Conservation (phyloP, 1,140 invertebrate genomes). For the Bombus consobrinus region DNA sequence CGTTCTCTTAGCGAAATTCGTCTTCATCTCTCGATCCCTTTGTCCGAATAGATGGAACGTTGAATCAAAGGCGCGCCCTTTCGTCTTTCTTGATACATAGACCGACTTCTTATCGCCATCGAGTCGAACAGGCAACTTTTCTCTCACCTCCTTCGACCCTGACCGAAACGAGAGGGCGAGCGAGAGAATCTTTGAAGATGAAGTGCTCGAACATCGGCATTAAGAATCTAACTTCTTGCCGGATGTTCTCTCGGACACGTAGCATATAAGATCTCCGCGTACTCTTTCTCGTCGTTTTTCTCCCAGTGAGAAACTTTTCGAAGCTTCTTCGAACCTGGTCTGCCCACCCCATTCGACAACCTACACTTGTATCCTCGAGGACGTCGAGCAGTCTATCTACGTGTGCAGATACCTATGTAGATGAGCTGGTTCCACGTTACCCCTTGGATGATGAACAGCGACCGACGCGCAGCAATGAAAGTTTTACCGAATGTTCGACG, state of each 20-base stretch:
- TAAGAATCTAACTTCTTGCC: slow-evolving; percentile 61
- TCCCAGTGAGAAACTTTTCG: slow-evolving; percentile 50
- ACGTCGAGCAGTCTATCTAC: not conserved
- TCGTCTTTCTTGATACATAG: not conserved
- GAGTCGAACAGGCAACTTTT: not conserved
- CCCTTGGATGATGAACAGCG: slow-evolving; percentile 56
- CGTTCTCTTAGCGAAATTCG: slow-evolving; percentile 5
- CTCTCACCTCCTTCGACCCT: not conserved
- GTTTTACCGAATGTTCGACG: slow-evolving; percentile 61
- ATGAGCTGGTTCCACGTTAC: not conserved
- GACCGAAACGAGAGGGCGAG: not conserved
- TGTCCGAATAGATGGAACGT: not conserved
- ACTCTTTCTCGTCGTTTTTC: slow-evolving; percentile 48
- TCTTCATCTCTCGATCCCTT: slow-evolving; percentile 10
- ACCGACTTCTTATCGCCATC: slow-evolving; percentile 7
- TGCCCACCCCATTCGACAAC: not conserved
- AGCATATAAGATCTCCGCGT: slow-evolving; percentile 12
- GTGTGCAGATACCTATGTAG: slow-evolving; percentile 29
- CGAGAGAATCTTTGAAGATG: slow-evolving; percentile 54
- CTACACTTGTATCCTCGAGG: not conserved
- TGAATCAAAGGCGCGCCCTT: not conserved
- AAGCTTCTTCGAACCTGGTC: not conserved
- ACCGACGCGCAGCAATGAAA: slow-evolving; percentile 57
- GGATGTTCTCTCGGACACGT: slow-evolving; percentile 61
- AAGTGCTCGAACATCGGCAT: slow-evolving; percentile 60